Conservation (phyloP, 2,113 vertebrate genomes). For the Pyrgilauda ruficollis region DNA sequence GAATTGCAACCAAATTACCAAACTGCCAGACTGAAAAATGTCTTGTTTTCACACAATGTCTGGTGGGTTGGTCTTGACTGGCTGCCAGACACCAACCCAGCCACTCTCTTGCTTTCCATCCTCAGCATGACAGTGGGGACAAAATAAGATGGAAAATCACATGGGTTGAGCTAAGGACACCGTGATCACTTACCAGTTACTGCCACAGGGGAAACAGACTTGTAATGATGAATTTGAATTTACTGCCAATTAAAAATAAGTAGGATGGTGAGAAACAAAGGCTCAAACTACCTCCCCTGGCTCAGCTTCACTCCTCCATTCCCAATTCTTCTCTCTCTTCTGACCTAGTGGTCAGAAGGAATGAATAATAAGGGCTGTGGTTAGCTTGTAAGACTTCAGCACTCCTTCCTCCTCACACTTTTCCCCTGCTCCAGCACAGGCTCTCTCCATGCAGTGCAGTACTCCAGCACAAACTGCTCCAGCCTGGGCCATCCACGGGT, state of each 20-base stretch:
- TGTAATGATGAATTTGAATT: background rate
- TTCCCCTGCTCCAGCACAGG: background rate
- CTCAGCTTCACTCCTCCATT: background rate
- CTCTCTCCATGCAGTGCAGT: background rate
- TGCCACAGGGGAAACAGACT: background rate
- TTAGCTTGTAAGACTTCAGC: background rate
- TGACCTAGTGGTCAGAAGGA: background rate
- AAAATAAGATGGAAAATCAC: background rate
- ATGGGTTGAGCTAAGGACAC: background rate
- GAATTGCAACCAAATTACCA: background rate
- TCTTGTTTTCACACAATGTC: background rate
- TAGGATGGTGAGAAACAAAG: background rate
- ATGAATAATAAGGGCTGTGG: background rate
- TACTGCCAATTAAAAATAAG: background rate
- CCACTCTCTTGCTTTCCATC: background rate
- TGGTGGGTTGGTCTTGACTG: background rate
- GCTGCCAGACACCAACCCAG: background rate
- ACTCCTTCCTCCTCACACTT: background rate
- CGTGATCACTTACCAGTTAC: background rate
- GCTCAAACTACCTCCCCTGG: background rate
- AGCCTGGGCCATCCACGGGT: accelerated
- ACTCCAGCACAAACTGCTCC: background rate
- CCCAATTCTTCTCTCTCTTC: background rate
- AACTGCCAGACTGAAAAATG: background rate
- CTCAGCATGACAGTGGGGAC: background rate